Percentiles rank a stretch among this genome's conserved stretches.
These are phyloP conservation scores for Bucco capensis DNA, from an alignment of 2,113 vertebrate genomes.

Conservation along the genomic window DNA sequence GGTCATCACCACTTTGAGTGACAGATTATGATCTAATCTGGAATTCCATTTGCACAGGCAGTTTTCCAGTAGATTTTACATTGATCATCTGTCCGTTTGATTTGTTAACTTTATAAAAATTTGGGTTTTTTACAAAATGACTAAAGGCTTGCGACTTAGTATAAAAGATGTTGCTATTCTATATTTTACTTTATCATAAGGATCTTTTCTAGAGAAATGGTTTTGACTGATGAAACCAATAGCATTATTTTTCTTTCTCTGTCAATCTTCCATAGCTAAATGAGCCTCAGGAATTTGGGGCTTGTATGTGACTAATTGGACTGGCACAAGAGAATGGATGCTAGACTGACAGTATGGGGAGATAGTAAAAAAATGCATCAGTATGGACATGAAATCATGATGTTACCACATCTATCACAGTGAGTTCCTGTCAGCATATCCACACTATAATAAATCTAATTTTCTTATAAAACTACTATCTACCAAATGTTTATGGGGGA, in stretches of 20 bases:
- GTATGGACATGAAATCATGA: background rate
- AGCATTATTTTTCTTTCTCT: background rate
- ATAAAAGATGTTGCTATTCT: slow-evolving; percentile 2
- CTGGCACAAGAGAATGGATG: background rate
- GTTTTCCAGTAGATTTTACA: slow-evolving; percentile 55
- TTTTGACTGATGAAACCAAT: background rate
- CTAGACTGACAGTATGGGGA: background rate
- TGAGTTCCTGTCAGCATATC: background rate
- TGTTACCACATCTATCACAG: background rate
- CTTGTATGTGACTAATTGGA: background rate
- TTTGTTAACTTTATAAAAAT: slow-evolving; percentile 55
- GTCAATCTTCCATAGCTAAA: background rate
- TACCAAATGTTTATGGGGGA: background rate
- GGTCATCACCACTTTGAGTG: slow-evolving; percentile 24
- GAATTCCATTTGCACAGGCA: slow-evolving; percentile 36
- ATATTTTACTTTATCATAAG: slow-evolving; percentile 7
- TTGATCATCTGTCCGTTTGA: slow-evolving; percentile 55
- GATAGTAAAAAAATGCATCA: background rate
- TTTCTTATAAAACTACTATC: background rate
- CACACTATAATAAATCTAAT: background rate
- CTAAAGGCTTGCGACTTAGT: slow-evolving; percentile 8
- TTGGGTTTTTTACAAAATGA: slow-evolving; percentile 34
- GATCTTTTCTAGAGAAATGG: background rate
- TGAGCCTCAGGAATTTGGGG: background rate
- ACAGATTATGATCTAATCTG: slow-evolving; percentile 36